Conservation (phyloP, 2,888 invertebrate species). For the Meiosimyza platycephala region DNA sequence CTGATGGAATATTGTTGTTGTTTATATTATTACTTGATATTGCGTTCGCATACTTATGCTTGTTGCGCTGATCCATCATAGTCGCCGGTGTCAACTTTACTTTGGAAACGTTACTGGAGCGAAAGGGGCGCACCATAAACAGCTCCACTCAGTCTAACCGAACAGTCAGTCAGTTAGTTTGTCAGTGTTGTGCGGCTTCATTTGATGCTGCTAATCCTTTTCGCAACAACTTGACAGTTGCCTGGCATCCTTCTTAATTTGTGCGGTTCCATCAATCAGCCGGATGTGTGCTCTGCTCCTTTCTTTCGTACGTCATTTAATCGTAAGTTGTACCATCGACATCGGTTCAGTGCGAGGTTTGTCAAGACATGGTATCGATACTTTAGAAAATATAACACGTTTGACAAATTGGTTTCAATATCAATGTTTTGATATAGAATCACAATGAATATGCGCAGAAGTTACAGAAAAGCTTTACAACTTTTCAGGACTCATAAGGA, state of each 20-base stretch:
- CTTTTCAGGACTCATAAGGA: no score
- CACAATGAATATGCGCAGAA: no score
- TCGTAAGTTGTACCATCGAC: not conserved
- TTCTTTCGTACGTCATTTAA: slow-evolving; percentile 7
- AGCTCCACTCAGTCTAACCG: not conserved
- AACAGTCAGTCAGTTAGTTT: slow-evolving; percentile 5
- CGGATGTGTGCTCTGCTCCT: slow-evolving; percentile 47
- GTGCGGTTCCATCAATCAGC: slow-evolving; percentile 66
- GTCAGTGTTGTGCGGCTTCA: slow-evolving; percentile 55
- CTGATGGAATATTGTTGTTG: slow-evolving; percentile 61
- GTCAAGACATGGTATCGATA: no score
- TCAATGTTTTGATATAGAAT: no score
- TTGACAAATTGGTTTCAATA: no score
- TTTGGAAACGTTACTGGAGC: slow-evolving; percentile 38
- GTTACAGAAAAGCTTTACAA: no score
- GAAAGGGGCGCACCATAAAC: not conserved
- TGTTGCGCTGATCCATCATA: slow-evolving; percentile 57
- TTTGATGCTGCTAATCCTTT: slow-evolving; percentile 65
- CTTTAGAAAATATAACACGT: no score
- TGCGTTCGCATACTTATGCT: not conserved
- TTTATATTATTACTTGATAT: not conserved
- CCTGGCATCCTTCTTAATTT: slow-evolving; percentile 65
- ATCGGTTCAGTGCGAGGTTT: not conserved
- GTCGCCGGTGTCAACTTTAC: slow-evolving; percentile 60
- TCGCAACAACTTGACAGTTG: slow-evolving; percentile 65